Conservation (phyloP, 1,140 invertebrate species). For the Saccostrea echinata region DNA sequence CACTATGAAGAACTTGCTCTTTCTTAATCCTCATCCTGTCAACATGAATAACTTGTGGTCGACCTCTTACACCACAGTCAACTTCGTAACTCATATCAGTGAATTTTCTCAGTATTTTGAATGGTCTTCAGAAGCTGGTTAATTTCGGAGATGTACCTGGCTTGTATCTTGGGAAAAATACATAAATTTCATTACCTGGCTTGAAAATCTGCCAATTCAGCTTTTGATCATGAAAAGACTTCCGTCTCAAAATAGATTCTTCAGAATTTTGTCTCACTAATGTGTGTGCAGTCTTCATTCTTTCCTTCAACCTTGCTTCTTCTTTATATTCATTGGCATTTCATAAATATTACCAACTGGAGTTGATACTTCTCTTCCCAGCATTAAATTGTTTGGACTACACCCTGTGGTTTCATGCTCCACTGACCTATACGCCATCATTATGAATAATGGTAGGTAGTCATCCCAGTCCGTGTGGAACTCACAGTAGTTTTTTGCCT, state of each 20-base stretch:
- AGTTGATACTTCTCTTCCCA: background rate
- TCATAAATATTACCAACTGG: background rate
- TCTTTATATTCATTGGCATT: too few relatives aligned
- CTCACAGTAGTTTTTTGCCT: too few relatives aligned
- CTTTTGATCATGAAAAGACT: background rate
- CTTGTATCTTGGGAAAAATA: background rate
- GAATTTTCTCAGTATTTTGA: conserved; percentile 13
- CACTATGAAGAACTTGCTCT: too few relatives aligned
- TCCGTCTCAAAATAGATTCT: background rate
- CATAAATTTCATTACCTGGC: background rate
- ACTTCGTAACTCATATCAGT: background rate
- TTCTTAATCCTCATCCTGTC: background rate
- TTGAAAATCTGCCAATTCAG: conserved; percentile 6
- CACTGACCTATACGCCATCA: background rate
- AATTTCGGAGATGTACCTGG: conserved; percentile 19
- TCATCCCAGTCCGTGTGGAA: background rate
- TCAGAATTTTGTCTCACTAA: background rate
- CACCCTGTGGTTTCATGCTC: too few relatives aligned
- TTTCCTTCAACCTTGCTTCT: background rate
- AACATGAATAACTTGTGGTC: too few relatives aligned
- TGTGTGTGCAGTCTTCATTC: conserved; percentile 31
- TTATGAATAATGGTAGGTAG: background rate
- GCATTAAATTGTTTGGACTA: too few relatives aligned
- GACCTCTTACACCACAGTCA: too few relatives aligned
- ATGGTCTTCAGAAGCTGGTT: conserved; percentile 22